phyloP scores from a whole-genome alignment of 2,797 vertebrate genomes.

The Anguilla marmorata region DNA sequence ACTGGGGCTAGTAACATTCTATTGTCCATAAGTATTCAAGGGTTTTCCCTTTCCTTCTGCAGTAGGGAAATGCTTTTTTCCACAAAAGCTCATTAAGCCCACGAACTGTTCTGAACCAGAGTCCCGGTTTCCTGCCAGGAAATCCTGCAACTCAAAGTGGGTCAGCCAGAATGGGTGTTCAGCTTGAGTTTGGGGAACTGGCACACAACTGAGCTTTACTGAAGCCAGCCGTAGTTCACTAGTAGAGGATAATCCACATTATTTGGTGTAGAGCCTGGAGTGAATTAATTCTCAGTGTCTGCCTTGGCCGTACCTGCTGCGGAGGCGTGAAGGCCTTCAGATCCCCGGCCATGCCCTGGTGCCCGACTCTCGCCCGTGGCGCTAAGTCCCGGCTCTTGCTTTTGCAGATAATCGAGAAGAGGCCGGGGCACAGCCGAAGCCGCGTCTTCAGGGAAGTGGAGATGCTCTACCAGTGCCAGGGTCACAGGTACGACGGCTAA shows the following conservation, averaged over 20 bases:
- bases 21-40: too few species aligned
- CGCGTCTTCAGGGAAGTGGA: conserved; percentile 97
- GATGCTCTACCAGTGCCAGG: conserved; percentile 99
- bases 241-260: neutral
- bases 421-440: conserved; percentile 91
- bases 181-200: neutral
- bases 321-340: neutral
- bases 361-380: neutral
- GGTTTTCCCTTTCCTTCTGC: too few species aligned
- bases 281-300: neutral
- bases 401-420: conserved; percentile 93
- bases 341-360: too few species aligned
- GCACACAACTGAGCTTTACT: neutral
- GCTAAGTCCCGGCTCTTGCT: neutral
- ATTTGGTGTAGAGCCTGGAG: neutral
- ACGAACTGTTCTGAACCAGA: too few species aligned
- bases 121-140: too few species aligned
- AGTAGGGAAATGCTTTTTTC: too few species aligned
- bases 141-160: too few species aligned
- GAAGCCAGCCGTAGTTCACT: too few species aligned
- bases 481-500: conserved; percentile 80
- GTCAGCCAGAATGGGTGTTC: neutral
- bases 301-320: too few species aligned
- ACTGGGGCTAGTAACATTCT: too few species aligned
- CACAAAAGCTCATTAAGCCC: too few species aligned